Evolutionary conservation across 2,888 invertebrate genomes (phyloP).

Genomic region (Catocala fraxini): DNA sequence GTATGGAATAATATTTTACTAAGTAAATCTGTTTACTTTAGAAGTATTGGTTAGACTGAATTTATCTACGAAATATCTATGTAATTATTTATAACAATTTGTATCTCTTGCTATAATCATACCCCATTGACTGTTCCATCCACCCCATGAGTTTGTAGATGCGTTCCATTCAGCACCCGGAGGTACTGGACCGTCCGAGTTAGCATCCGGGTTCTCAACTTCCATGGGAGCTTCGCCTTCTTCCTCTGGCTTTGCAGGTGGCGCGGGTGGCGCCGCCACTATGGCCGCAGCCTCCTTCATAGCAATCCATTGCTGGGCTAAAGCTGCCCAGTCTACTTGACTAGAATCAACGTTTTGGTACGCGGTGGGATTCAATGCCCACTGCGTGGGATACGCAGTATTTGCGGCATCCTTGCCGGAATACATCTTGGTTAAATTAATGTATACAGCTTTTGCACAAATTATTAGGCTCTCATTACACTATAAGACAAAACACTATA

Average conservation of each 20-base stretch:
- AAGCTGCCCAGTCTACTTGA: conserved; percentile 98
- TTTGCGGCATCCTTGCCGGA: conserved; percentile 89
- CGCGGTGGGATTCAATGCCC: conserved; percentile 93
- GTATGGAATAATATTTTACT: too few relatives aligned
- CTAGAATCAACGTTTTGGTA: conserved; percentile 94
- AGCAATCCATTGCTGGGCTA: conserved; percentile 99
- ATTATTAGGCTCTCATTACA: conserved; percentile 31
- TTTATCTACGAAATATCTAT: too few relatives aligned
- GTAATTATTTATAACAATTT: background rate
- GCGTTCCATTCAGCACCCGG: conserved; percentile 75
- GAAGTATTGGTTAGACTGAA: too few relatives aligned
- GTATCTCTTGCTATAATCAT: conserved; percentile 30
- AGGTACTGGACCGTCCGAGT: conserved; percentile 70
- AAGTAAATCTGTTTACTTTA: too few relatives aligned
- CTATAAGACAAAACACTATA: conserved; percentile 21
- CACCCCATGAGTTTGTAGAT: conserved; percentile 75
- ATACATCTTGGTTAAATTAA: conserved; percentile 76
- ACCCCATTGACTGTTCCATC: conserved; percentile 84
- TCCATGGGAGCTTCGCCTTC: conserved; percentile 97
- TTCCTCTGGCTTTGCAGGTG: conserved; percentile 87
- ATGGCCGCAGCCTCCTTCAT: conserved; percentile 93
- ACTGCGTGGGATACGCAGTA: conserved; percentile 90
- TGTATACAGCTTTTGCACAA: conserved; percentile 31
- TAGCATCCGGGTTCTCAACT: conserved; percentile 91
- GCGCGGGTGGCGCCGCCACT: conserved; percentile 88